phyloP scores from a whole-genome alignment of 2,888 invertebrate species.

The Amphipoea oculea region DNA sequence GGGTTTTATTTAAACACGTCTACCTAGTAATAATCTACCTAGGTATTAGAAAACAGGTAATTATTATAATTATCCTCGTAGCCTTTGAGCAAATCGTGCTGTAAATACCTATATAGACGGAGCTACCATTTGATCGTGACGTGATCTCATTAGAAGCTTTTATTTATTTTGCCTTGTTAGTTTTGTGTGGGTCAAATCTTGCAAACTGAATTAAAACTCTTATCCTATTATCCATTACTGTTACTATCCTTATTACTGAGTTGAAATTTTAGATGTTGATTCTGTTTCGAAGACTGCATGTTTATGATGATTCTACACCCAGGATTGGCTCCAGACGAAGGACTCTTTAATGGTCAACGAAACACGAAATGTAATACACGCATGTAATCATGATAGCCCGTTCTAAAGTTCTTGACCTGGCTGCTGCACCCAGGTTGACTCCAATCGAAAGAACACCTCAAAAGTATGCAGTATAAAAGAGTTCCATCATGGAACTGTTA shows the following conservation, averaged over 20 bases:
- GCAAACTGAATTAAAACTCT: background rate
- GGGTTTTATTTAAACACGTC: conserved; percentile 46
- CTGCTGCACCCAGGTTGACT: background rate
- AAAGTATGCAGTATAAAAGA: no score
- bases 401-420: background rate
- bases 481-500: no score
- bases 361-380: background rate
- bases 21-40: background rate
- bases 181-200: background rate
- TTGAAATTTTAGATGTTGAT: background rate
- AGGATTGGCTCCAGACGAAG: background rate
- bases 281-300: background rate
- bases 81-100: background rate
- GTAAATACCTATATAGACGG: background rate
- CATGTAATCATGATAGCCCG: background rate
- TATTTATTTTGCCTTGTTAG: background rate
- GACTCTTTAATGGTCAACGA: background rate
- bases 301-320: background rate
- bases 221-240: no score
- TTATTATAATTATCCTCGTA: background rate
- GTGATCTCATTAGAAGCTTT: background rate
- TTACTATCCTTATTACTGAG: no score
- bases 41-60: background rate
- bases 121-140: background rate
- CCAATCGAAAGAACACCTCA: background rate